Percentiles rank a stretch among this genome's conserved stretches.
Conservation (phyloP, 2,888 invertebrate species). For the Zaprionus obscuricornis region DNA sequence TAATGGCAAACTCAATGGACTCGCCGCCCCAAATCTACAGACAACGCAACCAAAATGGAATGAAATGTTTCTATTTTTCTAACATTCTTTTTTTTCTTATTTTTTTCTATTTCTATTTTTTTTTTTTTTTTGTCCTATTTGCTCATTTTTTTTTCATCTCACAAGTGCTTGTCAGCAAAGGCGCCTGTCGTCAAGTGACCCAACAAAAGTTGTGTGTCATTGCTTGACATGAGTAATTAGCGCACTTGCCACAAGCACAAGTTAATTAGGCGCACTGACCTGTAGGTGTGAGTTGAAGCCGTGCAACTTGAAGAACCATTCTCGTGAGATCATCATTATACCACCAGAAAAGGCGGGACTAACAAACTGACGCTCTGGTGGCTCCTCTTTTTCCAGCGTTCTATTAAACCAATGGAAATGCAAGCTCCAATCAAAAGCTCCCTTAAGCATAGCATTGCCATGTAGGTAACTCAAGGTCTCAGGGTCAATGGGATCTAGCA, state of each 20-base stretch:
- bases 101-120: background rate
- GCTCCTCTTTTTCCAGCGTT: conserved; percentile 31
- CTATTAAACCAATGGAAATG: conserved; percentile 84
- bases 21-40: conserved; percentile 83
- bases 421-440: conserved; percentile 85
- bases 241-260: conserved; percentile 39
- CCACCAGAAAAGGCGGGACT: conserved; percentile 82
- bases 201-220: conserved; percentile 33
- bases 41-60: conserved; percentile 23
- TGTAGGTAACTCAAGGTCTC: conserved; percentile 81
- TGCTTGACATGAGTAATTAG: conserved; percentile 60
- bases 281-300: conserved; percentile 82
- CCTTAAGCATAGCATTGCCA: conserved; percentile 81
- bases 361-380: conserved; percentile 46
- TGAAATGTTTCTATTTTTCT: conserved; percentile 17
- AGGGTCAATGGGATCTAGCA: conserved; percentile 84
- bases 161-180: conserved; percentile 4
- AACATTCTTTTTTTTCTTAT: background rate
- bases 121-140: conserved; percentile 3
- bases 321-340: conserved; percentile 82
- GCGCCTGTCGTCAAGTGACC: conserved; percentile 19
- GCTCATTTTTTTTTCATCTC: conserved; percentile 2
- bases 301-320: conserved; percentile 82
- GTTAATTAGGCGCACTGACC: conserved; percentile 69
- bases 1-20: conserved; percentile 83